phyloP scores from a whole-genome alignment of 2,888 invertebrate species.

The Drosophila lacicola region DNA sequence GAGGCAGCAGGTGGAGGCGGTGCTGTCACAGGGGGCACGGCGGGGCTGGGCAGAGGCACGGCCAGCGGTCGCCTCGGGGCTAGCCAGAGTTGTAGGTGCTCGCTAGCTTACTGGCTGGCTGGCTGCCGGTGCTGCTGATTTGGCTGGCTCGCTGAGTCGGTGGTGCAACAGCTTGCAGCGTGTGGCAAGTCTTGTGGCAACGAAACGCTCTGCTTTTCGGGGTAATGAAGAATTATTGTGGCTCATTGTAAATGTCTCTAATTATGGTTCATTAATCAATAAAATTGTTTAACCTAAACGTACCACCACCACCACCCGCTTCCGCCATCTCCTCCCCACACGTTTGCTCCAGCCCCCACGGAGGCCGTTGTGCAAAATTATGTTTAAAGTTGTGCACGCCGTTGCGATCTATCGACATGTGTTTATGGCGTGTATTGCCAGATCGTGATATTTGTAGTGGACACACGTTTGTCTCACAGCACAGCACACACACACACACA shows the following conservation, averaged over 20 bases:
- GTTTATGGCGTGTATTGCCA: constrained; percentile 68
- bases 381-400: constrained; percentile 73
- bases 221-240: constrained; percentile 84
- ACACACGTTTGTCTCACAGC: constrained; percentile 64
- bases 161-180: constrained; percentile 11
- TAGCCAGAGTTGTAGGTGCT: constrained; percentile 45
- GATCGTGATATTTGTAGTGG: constrained; percentile 79
- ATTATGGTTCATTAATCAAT: constrained; percentile 85
- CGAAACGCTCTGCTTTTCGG: constrained; percentile 64
- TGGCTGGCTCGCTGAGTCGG: constrained; percentile 8
- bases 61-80: constrained; percentile 50
- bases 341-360: not conserved
- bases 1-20: constrained; percentile 17
- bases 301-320: constrained; percentile 10
- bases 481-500: not conserved
- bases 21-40: not conserved
- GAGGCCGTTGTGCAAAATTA: constrained; percentile 58
- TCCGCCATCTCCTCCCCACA: not conserved
- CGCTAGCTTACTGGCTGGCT: constrained; percentile 7
- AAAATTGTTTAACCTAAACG: constrained; percentile 79
- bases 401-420: constrained; percentile 67
- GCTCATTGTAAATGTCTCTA: constrained; percentile 84
- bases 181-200: constrained; percentile 11
- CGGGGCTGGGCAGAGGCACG: constrained; percentile 5
- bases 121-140: constrained; percentile 19